Percentiles rank a stretch among this genome's conserved stretches.
Evolutionary conservation across 2,113 vertebrate species (phyloP).

Genomic region (Sterrhoptilus dennistouni): DNA sequence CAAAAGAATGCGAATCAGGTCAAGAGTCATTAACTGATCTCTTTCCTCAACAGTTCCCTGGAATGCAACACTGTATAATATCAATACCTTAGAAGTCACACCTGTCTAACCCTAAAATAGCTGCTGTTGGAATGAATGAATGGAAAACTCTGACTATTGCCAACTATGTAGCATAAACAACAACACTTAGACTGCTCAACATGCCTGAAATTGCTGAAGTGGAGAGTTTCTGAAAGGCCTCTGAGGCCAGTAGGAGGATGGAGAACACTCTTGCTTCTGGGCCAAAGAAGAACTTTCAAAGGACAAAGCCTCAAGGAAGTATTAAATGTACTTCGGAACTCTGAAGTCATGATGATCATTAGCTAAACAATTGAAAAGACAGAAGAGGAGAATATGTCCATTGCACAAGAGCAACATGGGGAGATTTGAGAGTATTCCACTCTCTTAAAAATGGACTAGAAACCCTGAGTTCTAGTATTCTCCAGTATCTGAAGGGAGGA

Average conservation of each 20-base stretch:
- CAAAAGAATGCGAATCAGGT: neutral
- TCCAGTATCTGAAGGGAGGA: neutral
- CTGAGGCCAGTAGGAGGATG: neutral
- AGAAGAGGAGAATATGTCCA: neutral
- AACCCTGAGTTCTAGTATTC: no score
- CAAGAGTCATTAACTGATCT: neutral
- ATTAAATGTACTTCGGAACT: neutral
- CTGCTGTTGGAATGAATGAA: neutral
- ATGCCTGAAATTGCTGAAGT: neutral
- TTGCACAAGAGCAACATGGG: fast-evolving
- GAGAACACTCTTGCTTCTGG: neutral
- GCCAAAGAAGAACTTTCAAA: neutral
- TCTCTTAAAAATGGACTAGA: neutral
- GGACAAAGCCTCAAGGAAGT: neutral
- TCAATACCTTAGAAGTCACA: neutral
- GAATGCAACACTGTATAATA: neutral
- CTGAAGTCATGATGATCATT: neutral
- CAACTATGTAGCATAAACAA: neutral
- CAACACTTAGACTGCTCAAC: neutral
- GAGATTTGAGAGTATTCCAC: neutral
- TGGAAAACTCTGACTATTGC: neutral
- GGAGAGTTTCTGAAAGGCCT: neutral
- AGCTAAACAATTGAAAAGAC: neutral
- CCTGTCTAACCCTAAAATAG: neutral
- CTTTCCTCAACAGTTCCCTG: constrained; percentile 11